Percentiles rank a stretch among this genome's conserved stretches.
These are phyloP conservation scores for Pseudomyrmex concolor DNA, from an alignment of 1,140 invertebrate species.

Conservation along the genomic window DNA sequence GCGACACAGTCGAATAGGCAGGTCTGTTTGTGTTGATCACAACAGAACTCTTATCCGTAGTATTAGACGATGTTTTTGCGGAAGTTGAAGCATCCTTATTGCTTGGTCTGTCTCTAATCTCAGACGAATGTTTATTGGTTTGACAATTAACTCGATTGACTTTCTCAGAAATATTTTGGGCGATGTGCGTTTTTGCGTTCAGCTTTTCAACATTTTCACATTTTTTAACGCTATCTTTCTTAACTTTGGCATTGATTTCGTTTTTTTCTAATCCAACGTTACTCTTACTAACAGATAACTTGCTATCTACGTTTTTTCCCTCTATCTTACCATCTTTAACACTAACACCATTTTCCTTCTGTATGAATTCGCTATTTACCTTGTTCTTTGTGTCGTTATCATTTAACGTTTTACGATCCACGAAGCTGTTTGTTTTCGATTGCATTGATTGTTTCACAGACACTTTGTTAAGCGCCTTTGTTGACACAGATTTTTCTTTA, in stretches of 20 bases:
- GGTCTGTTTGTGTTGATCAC: conserved; percentile 64
- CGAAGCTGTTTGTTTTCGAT: conserved; percentile 55
- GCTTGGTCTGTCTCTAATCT: conserved; percentile 75
- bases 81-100: conserved; percentile 72
- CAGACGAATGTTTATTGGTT: conserved; percentile 75
- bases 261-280: conserved; percentile 74
- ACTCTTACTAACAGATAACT: conserved; percentile 65
- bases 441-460: conserved; percentile 60
- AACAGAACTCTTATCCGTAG: conserved; percentile 44
- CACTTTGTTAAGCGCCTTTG: conserved; percentile 69
- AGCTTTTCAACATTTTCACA: conserved; percentile 63
- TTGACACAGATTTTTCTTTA: conserved; percentile 70
- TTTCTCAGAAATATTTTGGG: conserved; percentile 54
- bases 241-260: conserved; percentile 77
- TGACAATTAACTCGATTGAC: conserved; percentile 64
- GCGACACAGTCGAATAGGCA: conserved; percentile 84
- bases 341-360: conserved; percentile 73
- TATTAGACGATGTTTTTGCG: conserved; percentile 57
- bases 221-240: conserved; percentile 66
- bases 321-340: conserved; percentile 40
- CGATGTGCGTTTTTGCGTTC: conserved; percentile 41
- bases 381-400: conserved; percentile 62
- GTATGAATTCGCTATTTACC: conserved; percentile 67
- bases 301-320: conserved; percentile 50
- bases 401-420: conserved; percentile 52